Evolutionary conservation across 2,888 invertebrate species (phyloP).

Genomic region (Arrhopalites spinosus): DNA sequence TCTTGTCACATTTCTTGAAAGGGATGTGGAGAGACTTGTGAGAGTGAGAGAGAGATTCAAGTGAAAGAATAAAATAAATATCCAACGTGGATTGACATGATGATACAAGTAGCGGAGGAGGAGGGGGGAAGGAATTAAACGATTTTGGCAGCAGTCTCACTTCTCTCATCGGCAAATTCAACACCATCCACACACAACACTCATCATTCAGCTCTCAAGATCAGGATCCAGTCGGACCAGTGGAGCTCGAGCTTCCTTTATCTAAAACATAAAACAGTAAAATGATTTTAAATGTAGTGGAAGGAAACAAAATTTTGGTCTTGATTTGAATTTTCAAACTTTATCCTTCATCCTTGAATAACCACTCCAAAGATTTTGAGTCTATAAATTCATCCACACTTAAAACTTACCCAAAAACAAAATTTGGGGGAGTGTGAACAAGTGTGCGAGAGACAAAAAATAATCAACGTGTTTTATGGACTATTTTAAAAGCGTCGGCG

Average conservation of each 20-base stretch:
- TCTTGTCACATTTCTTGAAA: background rate
- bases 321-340: too few relatives aligned
- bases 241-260: slow-evolving; percentile 9
- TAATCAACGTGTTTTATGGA: background rate
- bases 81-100: background rate
- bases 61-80: background rate
- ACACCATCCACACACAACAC: background rate
- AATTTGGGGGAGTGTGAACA: too few relatives aligned
- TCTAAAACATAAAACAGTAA: slow-evolving; percentile 6
- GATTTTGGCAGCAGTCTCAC: slow-evolving; percentile 11
- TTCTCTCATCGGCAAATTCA: background rate
- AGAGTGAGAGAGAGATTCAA: background rate
- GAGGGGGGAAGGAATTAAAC: too few relatives aligned
- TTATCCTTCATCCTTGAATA: too few relatives aligned
- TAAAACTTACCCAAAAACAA: too few relatives aligned
- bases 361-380: too few relatives aligned
- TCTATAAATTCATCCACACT: too few relatives aligned
- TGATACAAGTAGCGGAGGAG: too few relatives aligned
- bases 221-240: slow-evolving; percentile 12
- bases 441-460: background rate
- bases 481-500: too few relatives aligned
- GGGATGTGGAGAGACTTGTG: background rate
- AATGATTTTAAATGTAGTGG: too few relatives aligned
- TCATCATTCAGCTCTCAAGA: background rate
- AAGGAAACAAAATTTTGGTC: too few relatives aligned